Conservation (phyloP, 1,140 invertebrate species). For the Steinernema khuongi region DNA sequence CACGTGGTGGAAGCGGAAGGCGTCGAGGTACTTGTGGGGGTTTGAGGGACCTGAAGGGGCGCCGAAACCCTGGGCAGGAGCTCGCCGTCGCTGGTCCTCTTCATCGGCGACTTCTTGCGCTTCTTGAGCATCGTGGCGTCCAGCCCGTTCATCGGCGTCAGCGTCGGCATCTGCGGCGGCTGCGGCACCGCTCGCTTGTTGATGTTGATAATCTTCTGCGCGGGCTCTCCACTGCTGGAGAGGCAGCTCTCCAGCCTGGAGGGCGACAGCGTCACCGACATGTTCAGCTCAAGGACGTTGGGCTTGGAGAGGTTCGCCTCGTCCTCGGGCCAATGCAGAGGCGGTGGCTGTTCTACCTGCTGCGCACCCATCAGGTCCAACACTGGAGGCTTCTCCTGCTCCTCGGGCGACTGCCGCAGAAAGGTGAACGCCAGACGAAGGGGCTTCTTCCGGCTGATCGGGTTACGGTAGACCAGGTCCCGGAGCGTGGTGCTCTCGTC, state of each 20-base stretch:
- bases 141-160: neutral
- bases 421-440: neutral
- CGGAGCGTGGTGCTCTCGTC: neutral
- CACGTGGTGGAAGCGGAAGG: neutral
- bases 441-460: constrained; percentile 4
- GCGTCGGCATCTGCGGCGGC: constrained; percentile 7
- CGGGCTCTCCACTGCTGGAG: neutral
- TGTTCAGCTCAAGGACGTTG: constrained; percentile 5
- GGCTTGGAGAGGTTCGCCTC: neutral
- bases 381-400: constrained; percentile 3
- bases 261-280: neutral
- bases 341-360: neutral
- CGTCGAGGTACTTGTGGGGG: neutral
- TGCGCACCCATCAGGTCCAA: neutral
- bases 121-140: neutral
- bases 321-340: neutral
- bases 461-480: neutral
- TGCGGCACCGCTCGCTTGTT: neutral
- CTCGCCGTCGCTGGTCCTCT: neutral
- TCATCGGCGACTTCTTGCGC: neutral
- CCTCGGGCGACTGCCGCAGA: neutral
- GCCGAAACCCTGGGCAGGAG: neutral
- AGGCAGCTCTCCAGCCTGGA: neutral
- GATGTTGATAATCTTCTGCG: constrained; percentile 12
- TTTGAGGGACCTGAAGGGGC: neutral